Evolutionary conservation across 2,888 invertebrate species (phyloP), one percentile per base, ranked within the genome.

Genomic region (Callyntrura guangdongensis): DNA sequence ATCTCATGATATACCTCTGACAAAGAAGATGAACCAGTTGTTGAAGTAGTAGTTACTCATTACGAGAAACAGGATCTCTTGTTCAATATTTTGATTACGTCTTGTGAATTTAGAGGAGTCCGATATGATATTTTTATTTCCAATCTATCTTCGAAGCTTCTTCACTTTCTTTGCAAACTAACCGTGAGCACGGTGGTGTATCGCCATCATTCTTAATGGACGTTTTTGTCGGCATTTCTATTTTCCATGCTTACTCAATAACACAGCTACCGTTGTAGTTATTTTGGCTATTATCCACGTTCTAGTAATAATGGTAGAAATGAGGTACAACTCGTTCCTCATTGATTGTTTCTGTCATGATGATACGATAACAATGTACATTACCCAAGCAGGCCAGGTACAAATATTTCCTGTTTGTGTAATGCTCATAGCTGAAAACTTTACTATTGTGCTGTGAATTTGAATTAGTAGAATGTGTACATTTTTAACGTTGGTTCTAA

Each of bases 41-140:
- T 67, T 69, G 64, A 22, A 47, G 47, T 36, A 67, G 45, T 25
- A 61, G 22, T 22, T 59, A 53, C 79, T 79, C 77, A 86, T 74
- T 61, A 77, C 22, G 11, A 61, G 74, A 83, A 89, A 84, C 83
- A 83, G 83, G 61, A 89, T 74, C 72, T 12, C 53, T 81, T 72
- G 82, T 82, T 88, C 82, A 82, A 82, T 82, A 88, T 61, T 88
- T 82, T 88, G 72, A 88, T 88, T 88, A 25, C 25, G 72, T 82
- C 25, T 88, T 47, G 56, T 74, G 22, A 22, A 74, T n/a, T n/a
- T 17, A 49, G 49, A 49, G 49, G 49, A 74, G 12, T n/a, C 49
- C 49, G 49, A 49, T 49, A 14, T 47, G 22, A 12, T 27, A 22
- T 36, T 69, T 69, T 77, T 79, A 17, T 47, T 88, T 81, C 86